Evolutionary conservation across 2,797 vertebrate species (phyloP), one percentile per base, ranked within the genome.

Genomic region (Sardinella longiceps): DNA sequence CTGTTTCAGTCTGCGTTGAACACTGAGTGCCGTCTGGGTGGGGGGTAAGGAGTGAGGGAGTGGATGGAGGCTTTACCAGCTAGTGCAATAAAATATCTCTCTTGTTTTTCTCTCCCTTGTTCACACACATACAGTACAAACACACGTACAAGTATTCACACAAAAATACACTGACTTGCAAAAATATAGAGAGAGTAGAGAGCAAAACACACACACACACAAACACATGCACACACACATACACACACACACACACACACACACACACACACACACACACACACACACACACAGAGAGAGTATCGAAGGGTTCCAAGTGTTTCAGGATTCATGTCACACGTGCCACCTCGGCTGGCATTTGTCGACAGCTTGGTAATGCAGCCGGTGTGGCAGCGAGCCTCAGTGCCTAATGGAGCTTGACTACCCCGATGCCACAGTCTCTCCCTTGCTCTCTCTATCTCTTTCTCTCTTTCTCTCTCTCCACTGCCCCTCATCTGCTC

Each of bases 391-490:
- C 91, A 92, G 84, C 28, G 87, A 80, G 84, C 92, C 92, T 60
- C 74, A 85, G 87, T 88, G 92, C 87, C 89, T 94, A 95, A 95
- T 95, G 91, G 93, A 93, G 93, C 93, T 89, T 94, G 93, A 93
- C 93, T 91, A 91, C 90, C 94, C 94, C 95, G 93, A 94, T 92
- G 93, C 93, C 91, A 88, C 60, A 50, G 51, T 82, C 88, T 48
- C 88, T 45, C 63, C 58, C n/a, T n/a, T n/a, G n/a, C n/a, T n/a
- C n/a, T n/a, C n/a, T n/a, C n/a, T n/a, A n/a, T n/a, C n/a, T n/a
- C n/a, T n/a, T n/a, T n/a, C n/a, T 60, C n/a, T 5, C 58, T 9
- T n/a, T n/a, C 7, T 48, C 46, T 12, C 46, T 48, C 46, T 11
- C 46, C 43, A 43, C 43, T 4, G 43, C 43, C 46, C 46, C 46